phyloP scores from a whole-genome alignment of 2,888 invertebrate genomes.

The Drosophila mayaguana region DNA sequence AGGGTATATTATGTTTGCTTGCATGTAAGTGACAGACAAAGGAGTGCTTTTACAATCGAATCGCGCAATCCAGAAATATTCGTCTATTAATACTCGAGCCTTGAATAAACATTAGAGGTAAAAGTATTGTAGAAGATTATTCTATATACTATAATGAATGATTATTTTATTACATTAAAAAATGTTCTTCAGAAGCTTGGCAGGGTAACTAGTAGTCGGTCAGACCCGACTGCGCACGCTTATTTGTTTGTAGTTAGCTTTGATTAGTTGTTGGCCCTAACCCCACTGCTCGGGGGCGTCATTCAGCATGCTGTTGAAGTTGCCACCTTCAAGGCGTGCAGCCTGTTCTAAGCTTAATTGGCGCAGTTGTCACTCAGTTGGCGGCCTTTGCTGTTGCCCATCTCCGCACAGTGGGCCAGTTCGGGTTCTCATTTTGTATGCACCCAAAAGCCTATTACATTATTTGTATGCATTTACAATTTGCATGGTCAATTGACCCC shows the following conservation, averaged over 20 bases:
- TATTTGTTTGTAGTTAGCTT: neutral
- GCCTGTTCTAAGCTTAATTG: conserved; percentile 38
- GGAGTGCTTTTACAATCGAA: too few species aligned
- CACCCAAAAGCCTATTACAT: conserved; percentile 1
- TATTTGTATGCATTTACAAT: neutral
- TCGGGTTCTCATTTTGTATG: neutral
- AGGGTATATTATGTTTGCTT: neutral
- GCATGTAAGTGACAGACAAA: neutral
- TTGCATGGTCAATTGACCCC: neutral
- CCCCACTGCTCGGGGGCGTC: conserved; percentile 9
- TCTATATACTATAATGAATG: too few species aligned
- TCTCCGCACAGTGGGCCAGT: neutral
- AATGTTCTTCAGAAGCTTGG: too few species aligned
- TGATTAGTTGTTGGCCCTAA: neutral
- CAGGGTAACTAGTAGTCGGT: neutral
- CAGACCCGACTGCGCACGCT: neutral
- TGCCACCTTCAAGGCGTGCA: conserved; percentile 16
- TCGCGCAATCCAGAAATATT: too few species aligned
- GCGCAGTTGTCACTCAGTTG: conserved; percentile 21
- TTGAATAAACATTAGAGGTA: too few species aligned
- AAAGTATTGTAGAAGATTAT: too few species aligned
- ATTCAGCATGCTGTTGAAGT: conserved; percentile 1
- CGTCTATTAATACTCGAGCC: too few species aligned
- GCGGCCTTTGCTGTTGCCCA: conserved; percentile 13
- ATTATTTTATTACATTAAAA: too few species aligned